Evolutionary conservation across 2,888 invertebrate genomes (phyloP).

Genomic region (Tipula confusa): DNA sequence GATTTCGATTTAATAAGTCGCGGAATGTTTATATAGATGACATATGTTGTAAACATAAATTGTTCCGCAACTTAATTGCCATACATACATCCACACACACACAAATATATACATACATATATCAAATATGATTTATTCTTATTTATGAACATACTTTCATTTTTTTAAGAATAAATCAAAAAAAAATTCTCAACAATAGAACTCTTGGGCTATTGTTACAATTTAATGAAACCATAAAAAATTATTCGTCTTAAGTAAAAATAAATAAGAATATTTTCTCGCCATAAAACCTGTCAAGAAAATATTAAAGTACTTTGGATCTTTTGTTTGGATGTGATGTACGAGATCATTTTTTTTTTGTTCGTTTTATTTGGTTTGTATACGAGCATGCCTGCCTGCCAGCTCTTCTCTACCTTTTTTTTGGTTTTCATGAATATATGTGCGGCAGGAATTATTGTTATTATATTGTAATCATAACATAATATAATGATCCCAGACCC

Average conservation of each 20-base stretch:
- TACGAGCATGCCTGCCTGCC: neutral
- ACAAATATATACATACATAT: neutral
- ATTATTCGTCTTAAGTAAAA: neutral
- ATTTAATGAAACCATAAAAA: slow-evolving; percentile 13
- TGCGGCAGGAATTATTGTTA: neutral
- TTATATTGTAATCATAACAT: neutral
- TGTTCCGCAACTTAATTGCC: neutral
- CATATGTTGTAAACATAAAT: too few species aligned
- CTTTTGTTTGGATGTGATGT: neutral
- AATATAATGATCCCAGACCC: neutral
- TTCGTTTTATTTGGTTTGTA: too few species aligned
- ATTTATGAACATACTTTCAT: neutral
- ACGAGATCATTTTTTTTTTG: neutral
- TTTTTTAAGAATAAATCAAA: neutral
- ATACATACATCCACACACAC: neutral
- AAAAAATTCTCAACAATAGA: neutral
- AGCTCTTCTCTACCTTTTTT: neutral
- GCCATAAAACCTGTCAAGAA: slow-evolving; percentile 25
- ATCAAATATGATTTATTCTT: neutral
- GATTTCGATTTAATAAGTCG: neutral
- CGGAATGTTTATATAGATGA: neutral
- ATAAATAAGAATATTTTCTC: neutral
- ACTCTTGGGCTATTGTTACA: slow-evolving; percentile 6
- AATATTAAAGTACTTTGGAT: slow-evolving; percentile 12
- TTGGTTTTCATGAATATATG: neutral